Base-by-base conservation (phyloP, 2,113 vertebrate species). In the Alaudala cheleensis region DNA sequence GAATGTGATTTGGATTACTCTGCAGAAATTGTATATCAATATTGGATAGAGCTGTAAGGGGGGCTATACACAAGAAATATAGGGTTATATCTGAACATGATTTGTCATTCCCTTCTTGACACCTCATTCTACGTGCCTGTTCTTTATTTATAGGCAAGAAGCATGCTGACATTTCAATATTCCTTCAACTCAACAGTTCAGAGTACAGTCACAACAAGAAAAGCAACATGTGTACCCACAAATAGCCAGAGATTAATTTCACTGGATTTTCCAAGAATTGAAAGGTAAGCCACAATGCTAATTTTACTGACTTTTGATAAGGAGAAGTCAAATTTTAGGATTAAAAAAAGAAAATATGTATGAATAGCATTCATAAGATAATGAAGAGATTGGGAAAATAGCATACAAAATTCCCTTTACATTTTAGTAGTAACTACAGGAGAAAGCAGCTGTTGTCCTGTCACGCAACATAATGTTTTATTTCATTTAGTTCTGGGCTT, bases 91-190 rank as follows among this genome's bases (percentile, higher is more conserved):
- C 40, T 89, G 65, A 65, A 86, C 40, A 82, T 39, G 80, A 86
- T 89, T 93, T 91, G 49, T 77, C 66, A 70, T 95, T 95, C 71
- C 24, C 50, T 71, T 91, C 66, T 92, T 94, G 84, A 90, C 89
- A 93, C 47, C 39, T 96, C 85, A 73, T 34, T 90, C 71, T 80
- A 77, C 5, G 3, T 82, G 87, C 54, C 47, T 94, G 39, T 65
- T 95, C 74, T 97, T 95, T 96, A 95, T 96, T 97, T 95, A 93
- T 94, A 90, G 79, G 87, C 74, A 91, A 90, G 62, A 89, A 91
- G 84, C 74, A 92, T 58, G 81, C 81, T 90, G 84, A 73, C 78
- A 90, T 92, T 94, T 94, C 87, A 90, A 66, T 93, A 94, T 85
- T 73, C 34, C 84, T 90, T 91, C 58, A 72, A 65, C 74, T 94